These are phyloP conservation scores for Drosophila varians DNA, from an alignment of 1,140 invertebrate species.

Conservation along the genomic window DNA sequence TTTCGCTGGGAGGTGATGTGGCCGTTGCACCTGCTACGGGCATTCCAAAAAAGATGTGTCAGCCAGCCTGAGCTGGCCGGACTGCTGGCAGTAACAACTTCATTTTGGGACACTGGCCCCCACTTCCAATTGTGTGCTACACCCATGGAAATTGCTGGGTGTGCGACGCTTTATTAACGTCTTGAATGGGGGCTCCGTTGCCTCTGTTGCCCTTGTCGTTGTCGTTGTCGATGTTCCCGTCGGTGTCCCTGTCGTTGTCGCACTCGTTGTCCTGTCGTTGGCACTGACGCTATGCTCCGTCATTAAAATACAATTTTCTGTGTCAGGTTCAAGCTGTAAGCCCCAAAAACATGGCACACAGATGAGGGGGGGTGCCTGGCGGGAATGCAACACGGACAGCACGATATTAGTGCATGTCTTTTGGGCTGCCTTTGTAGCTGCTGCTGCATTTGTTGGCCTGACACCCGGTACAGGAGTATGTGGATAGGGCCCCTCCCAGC, in stretches of 20 bases:
- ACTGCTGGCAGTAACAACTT: conserved; percentile 60
- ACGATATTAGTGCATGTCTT: conserved; percentile 78
- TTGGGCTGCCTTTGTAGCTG: conserved; percentile 64
- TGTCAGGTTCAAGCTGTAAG: conserved; percentile 78
- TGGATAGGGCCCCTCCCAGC: conserved; percentile 16
- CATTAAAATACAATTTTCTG: conserved; percentile 82
- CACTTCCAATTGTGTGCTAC: background rate
- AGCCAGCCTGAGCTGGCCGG: conserved; percentile 8
- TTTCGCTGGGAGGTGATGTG: conserved; percentile 10
- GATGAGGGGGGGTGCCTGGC: conserved; percentile 1
- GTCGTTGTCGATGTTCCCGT: conserved; percentile 7
- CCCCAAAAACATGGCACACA: conserved; percentile 38
- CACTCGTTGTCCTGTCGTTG: conserved; percentile 33
- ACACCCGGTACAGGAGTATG: conserved; percentile 36
- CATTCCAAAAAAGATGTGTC: conserved; percentile 42
- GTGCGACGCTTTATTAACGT: conserved; percentile 78
- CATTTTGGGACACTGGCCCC: conserved; percentile 56
- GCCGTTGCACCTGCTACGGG: conserved; percentile 40
- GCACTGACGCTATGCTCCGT: conserved; percentile 55
- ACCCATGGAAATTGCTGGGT: conserved; percentile 44
- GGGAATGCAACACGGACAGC: conserved; percentile 60
- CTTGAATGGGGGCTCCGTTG: conserved; percentile 55
- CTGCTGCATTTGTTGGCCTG: conserved; percentile 52
- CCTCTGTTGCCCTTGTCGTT: conserved; percentile 6
- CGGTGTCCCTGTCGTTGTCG: conserved; percentile 9